These are phyloP conservation scores for Cottus gobio DNA, from an alignment of 2,113 vertebrate genomes.

Conservation along the genomic window DNA sequence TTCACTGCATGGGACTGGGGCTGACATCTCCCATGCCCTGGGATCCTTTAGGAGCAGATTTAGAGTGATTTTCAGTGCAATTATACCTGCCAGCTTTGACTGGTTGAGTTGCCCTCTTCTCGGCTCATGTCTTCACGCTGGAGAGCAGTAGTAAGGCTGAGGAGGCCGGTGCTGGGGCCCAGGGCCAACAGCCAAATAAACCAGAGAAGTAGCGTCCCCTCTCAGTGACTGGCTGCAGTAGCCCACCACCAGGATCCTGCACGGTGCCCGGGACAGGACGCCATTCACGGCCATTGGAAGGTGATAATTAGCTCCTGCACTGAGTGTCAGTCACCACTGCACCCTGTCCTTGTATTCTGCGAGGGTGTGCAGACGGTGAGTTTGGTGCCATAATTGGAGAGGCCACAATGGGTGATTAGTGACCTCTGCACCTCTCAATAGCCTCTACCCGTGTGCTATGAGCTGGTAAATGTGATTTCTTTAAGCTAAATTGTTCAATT, in stretches of 20 bases:
- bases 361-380: conserved; percentile 44
- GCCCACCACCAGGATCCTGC: conserved; percentile 34
- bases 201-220: conserved; percentile 31
- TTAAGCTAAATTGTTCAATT: conserved; percentile 52
- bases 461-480: conserved; percentile 47
- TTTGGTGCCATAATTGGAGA: conserved; percentile 57
- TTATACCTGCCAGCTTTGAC: conserved; percentile 84
- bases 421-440: conserved; percentile 64
- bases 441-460: conserved; percentile 46
- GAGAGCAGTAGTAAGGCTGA: conserved; percentile 50
- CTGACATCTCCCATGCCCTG: conserved; percentile 77
- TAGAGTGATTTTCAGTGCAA: conserved; percentile 85
- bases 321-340: conserved; percentile 65
- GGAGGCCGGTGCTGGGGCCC: conserved; percentile 35
- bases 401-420: conserved; percentile 54
- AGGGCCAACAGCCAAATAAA: conserved; percentile 38
- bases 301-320: conserved; percentile 76
- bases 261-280: conserved; percentile 48
- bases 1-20: conserved; percentile 76
- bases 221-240: conserved; percentile 24
- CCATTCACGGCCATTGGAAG: conserved; percentile 75
- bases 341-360: conserved; percentile 62
- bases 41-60: conserved; percentile 82
- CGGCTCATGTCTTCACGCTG: conserved; percentile 78
- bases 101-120: conserved; percentile 77